These are phyloP conservation scores for Ectemnius continuus DNA, from an alignment of 2,888 invertebrate species.

Conservation along the genomic window DNA sequence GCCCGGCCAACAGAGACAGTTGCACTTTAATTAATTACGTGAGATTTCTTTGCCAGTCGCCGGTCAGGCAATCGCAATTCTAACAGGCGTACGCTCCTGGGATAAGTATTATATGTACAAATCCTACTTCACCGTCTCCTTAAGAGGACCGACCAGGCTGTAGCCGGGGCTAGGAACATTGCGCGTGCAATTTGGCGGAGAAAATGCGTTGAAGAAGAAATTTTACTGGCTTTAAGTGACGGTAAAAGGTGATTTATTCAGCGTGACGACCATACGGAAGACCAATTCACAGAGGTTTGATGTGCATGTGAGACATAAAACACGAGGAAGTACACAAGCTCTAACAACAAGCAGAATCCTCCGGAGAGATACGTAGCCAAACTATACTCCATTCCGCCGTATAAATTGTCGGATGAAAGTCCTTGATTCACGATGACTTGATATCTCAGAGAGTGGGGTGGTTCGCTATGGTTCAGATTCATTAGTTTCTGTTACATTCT, in stretches of 20 bases:
- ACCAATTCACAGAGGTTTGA: slow-evolving; percentile 36
- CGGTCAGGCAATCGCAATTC: neutral
- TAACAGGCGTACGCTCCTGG: no score
- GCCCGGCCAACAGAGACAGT: neutral
- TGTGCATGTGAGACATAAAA: neutral
- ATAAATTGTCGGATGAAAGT: no score
- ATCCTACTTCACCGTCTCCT: no score
- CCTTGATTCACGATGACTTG: no score
- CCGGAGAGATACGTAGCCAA: no score
- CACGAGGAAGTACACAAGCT: neutral
- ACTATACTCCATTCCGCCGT: no score
- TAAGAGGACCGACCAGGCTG: neutral
- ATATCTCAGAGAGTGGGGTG: no score
- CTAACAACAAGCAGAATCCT: neutral
- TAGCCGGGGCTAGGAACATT: slow-evolving; percentile 23
- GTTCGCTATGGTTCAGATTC: no score
- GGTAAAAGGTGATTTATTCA: slow-evolving; percentile 46
- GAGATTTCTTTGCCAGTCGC: slow-evolving; percentile 6
- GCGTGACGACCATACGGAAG: slow-evolving; percentile 34
- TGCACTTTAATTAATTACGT: neutral
- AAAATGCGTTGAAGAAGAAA: slow-evolving; percentile 43
- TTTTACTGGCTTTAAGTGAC: slow-evolving; percentile 41
- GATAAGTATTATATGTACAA: no score
- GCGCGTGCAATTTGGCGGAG: slow-evolving; percentile 44
- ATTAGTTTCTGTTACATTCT: no score